Base-by-base conservation (phyloP, 2,888 invertebrate genomes). In the Drosophila peninsularis region DNA sequence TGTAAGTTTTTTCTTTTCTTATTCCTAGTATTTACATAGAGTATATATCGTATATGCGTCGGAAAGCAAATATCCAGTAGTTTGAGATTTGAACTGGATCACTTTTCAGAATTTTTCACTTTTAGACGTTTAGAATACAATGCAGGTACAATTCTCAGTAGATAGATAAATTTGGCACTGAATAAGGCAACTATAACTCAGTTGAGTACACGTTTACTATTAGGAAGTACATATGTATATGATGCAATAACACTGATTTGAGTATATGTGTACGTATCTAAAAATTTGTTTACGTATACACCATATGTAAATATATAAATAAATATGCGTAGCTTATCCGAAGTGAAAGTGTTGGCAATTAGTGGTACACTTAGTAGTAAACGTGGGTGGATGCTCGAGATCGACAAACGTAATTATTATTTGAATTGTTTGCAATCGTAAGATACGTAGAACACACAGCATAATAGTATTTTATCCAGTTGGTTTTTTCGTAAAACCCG, bases 171-270 rank as follows among this genome's bases (percentile, higher is more conserved):
- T 72, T 86, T 86, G 85, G 85, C 88, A 86, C 85, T 83, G 71
- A 64, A 65, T 86, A 86, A 86, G 85, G 85, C 85, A 86, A 81
- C 81, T 78, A 66, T 71, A 78, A 78, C 77, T 85, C 58, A 65
- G 52, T 39, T 63, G 36, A 57, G 55, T 74, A 53, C 54, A 68
- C 67, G 45, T 66, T 39, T 49, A 53, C 61, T 56, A 27, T 41
- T 63, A 60, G 60, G 68, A 68, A 66, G 56, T 57, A 57, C 17
- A 13, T 19, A 68, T 64, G 56, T 57, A 57, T 21, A 13, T 19
- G 34, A 5, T 14, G 17, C 19, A 47, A 32, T 41, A 17, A 41
- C 53, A 54, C 39, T 27, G 53, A 13, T 19, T 32, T 32, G 1
- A 34, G 19, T 21, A 49, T 34, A 19, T 19, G 19, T 24, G 21